A percentile compares a stretch with the other conserved stretches of the same genome.
These are phyloP conservation scores for Caenorhabditis sinica DNA, from an alignment of 2,888 invertebrate species.

Conservation along the genomic window DNA sequence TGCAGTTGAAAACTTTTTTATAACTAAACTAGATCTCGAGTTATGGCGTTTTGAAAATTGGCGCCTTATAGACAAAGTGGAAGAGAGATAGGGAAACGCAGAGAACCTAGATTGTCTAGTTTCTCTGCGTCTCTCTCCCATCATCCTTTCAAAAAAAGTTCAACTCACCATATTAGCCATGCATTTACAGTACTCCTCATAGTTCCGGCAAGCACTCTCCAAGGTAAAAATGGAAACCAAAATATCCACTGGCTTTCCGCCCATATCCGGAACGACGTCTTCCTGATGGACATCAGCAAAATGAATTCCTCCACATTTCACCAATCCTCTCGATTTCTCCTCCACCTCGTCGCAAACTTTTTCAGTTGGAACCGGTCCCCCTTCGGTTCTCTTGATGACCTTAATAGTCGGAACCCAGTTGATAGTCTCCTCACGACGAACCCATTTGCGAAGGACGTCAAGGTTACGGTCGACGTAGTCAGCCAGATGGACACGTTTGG, in stretches of 20 bases:
- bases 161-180: slow-evolving; percentile 77
- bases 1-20: too few species aligned
- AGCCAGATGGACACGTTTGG: slow-evolving; percentile 75
- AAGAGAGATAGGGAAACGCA: too few species aligned
- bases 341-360: slow-evolving; percentile 66
- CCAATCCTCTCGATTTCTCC: slow-evolving; percentile 67
- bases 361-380: slow-evolving; percentile 62
- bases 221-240: slow-evolving; percentile 80
- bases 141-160: background rate
- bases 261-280: slow-evolving; percentile 69
- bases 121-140: background rate
- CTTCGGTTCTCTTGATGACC: slow-evolving; percentile 78
- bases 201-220: slow-evolving; percentile 78
- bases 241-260: slow-evolving; percentile 72
- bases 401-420: slow-evolving; percentile 78
- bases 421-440: slow-evolving; percentile 52
- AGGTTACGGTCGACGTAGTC: slow-evolving; percentile 79
- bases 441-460: slow-evolving; percentile 72
- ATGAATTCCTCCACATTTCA: slow-evolving; percentile 75
- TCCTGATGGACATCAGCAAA: slow-evolving; percentile 78
- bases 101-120: too few species aligned
- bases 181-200: slow-evolving; percentile 76
- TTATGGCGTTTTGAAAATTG: too few species aligned
- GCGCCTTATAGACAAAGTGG: too few species aligned
- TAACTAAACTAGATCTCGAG: too few species aligned